Base-by-base conservation (phyloP, 2,888 invertebrate genomes). In the Agapostemon virescens region DNA sequence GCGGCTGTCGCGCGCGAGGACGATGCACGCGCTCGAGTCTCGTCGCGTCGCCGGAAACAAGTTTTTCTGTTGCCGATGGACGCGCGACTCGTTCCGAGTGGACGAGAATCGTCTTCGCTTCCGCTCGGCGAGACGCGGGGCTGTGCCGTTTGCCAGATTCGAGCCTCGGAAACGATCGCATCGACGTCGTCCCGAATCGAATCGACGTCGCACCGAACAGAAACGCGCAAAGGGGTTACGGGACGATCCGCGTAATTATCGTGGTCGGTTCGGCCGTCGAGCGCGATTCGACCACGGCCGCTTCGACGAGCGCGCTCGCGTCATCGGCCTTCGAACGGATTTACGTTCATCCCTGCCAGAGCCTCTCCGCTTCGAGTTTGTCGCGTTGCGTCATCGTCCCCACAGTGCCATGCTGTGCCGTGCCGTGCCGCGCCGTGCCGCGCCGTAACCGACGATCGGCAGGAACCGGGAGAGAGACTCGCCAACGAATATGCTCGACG, bases 301-400 rank as follows among this genome's bases (percentile, higher is more conserved):
- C 68, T 70, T 68, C 58, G 76, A 73, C 78, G 63, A 83, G 69
- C 13, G 49, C 76, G 30, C 75, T 72, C 67, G 68, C 76, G 79
- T 79, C 74, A 69, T 33, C 71, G 79, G 69, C 77, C 74, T 77
- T 84, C 76, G 55, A 67, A 30, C 69, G 4, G 81, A 76, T 71
- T 71, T 74, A 45, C 15, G 58, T 33, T 55, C 38, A 61, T 71
- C 55, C n/a, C 36, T n/a, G 40, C 52, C 36, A 63, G 55, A 33
- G 23, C 55, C 66, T 36, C 58, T 17, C 6, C 40, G 63, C 20
- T 26, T 66, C 74, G 61, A 83, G 55, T 74, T 58, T 74, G 68
- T 67, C 38, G 69, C 63, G 69, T 77, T 77, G 49, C 78, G 55
- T 71, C 69, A 73, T 40, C 69, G 33, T n/a, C 38, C 26, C 17